Evolutionary conservation across 2,113 vertebrate genomes (phyloP), one percentile per base, ranked within the genome.

Genomic region (Calyptomena viridis): DNA sequence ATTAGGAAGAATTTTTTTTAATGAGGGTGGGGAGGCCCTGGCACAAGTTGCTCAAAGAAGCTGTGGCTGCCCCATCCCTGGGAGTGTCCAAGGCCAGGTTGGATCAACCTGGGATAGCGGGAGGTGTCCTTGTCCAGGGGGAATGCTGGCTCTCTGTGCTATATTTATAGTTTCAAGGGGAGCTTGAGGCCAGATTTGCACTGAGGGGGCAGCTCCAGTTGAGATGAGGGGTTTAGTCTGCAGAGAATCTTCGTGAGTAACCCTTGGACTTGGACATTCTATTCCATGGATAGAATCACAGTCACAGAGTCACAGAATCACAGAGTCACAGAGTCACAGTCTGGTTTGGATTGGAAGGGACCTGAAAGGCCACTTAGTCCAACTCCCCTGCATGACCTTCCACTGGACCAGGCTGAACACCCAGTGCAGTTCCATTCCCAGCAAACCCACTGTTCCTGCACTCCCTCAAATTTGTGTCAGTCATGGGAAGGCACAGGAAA

Each of bases 111-210:
- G 59, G 50, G 50, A 12, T 4, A 0, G 21, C 1, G 49, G 35
- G 2, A 72, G 17, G 21, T 56, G 49, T 23, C 0, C 42, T 37
- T 88, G 21, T 2, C 40, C 35, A 2, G 5, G 53, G 11, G 25
- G 59, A 59, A 17, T 2, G 1, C 18, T 6, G 10, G 16, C 3
- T 60, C 8, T 33, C 33, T 5, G 15, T 0, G 3, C 17, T 12
- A 2, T 7, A 24, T 22, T 76, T 22, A 1, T 6, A 9, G 17
- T 20, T 40, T 23, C 2, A 0, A 14, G 12, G 9, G 7, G 23
- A 24, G 11, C 40, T 27, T 3, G 4, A 8, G 68, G 17, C 3
- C 20, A 60, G 64, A 20, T 69, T 58, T 40, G 67, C 27, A 0
- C 19, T 8, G 13, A 5, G 11, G 11, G 33, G 49, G 12, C n/a